These are phyloP conservation scores for Julus scandinavius DNA, from an alignment of 2,888 invertebrate species.

Conservation along the genomic window DNA sequence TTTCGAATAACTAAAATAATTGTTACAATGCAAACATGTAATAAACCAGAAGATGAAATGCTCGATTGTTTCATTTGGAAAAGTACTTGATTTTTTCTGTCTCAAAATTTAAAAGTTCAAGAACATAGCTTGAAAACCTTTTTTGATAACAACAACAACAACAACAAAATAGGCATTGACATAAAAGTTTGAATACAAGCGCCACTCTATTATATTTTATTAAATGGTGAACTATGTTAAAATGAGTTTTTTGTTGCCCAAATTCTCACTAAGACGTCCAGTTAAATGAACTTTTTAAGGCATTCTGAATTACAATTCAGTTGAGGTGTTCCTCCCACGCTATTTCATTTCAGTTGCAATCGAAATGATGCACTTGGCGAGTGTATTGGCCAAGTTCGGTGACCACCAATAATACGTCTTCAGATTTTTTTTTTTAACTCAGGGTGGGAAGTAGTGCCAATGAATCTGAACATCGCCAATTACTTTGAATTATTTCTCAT, in stretches of 20 bases:
- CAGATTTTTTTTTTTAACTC: background rate
- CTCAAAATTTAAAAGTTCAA: background rate
- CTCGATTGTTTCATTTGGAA: too few relatives aligned
- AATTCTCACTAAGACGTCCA: slow-evolving; percentile 6
- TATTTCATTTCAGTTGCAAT: background rate
- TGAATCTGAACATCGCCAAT: slow-evolving; percentile 49
- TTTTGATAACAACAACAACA: background rate
- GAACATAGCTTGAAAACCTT: background rate
- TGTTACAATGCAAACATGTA: too few relatives aligned
- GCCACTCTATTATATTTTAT: background rate
- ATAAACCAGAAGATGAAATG: too few relatives aligned
- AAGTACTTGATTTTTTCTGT: too few relatives aligned
- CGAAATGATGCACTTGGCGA: background rate
- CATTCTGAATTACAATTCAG: slow-evolving; percentile 5
- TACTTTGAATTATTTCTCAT: slow-evolving; percentile 51
- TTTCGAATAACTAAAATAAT: too few relatives aligned
- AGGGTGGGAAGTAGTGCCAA: slow-evolving; percentile 47
- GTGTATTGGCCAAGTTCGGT: slow-evolving; percentile 37
- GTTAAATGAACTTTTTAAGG: slow-evolving; percentile 19
- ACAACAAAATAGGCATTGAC: background rate
- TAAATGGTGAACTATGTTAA: background rate
- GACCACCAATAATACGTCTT: slow-evolving; percentile 21
- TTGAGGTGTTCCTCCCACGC: slow-evolving; percentile 17
- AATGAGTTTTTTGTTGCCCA: background rate
- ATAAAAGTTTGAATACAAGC: background rate